phyloP scores from a whole-genome alignment of 2,888 invertebrate species.

The Heliconius ethilla region DNA sequence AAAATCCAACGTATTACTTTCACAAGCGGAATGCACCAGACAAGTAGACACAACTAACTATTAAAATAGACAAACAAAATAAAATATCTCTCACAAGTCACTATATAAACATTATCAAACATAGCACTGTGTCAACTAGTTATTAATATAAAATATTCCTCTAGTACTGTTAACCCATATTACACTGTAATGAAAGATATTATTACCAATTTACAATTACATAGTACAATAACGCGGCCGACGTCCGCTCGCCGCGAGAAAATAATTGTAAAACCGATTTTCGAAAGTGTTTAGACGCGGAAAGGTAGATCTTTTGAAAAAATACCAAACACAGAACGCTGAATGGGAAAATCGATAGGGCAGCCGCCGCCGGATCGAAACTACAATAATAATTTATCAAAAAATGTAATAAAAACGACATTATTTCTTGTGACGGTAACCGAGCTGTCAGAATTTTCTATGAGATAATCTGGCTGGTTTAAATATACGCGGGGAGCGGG shows the following conservation, averaged over 20 bases:
- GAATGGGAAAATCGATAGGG: constrained; percentile 81
- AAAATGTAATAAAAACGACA: constrained; percentile 82
- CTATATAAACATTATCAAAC: constrained; percentile 57
- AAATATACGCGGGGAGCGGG: constrained; percentile 28
- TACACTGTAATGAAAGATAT: constrained; percentile 79
- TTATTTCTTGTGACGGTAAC: constrained; percentile 76
- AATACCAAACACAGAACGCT: constrained; percentile 76
- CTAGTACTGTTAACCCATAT: constrained; percentile 75
- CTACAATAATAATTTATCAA: constrained; percentile 81
- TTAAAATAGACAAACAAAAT: constrained; percentile 61
- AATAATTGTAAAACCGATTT: constrained; percentile 78
- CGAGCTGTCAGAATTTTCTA: constrained; percentile 80
- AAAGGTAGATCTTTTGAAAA: constrained; percentile 77
- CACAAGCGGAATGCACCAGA: constrained; percentile 55
- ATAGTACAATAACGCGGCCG: constrained; percentile 60
- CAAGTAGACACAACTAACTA: constrained; percentile 51
- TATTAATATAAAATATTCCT: constrained; percentile 56
- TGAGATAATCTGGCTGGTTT: constrained; percentile 53
- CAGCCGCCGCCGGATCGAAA: constrained; percentile 73
- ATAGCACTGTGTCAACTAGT: constrained; percentile 62
- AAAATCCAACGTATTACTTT: constrained; percentile 68
- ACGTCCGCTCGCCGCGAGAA: constrained; percentile 76
- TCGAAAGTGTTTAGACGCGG: constrained; percentile 77
- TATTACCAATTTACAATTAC: constrained; percentile 75
- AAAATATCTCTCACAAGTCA: constrained; percentile 55